A percentile compares a stretch with the other conserved stretches of the same genome.
phyloP scores from a whole-genome alignment of 35 echinoderm and acorn worm species.

The Holothuria glaberrima region DNA sequence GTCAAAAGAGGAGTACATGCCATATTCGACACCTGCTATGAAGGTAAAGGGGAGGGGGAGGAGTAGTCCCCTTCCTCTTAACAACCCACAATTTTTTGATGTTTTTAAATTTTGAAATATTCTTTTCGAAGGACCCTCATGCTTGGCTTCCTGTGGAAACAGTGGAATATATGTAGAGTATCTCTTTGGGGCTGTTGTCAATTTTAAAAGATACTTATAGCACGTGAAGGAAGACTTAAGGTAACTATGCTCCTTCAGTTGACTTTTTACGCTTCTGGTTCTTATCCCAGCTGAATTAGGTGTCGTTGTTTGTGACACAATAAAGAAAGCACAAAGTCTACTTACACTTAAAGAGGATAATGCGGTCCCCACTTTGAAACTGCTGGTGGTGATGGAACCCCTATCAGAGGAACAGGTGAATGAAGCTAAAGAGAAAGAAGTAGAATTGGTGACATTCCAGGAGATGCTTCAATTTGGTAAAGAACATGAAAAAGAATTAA shows the following conservation, averaged over 20 bases:
- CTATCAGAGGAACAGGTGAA: constrained; percentile 58
- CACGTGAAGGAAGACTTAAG: background rate
- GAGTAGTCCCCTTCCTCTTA: too few relatives aligned
- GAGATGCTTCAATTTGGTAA: constrained; percentile 71
- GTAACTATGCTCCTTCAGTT: background rate
- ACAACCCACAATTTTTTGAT: too few relatives aligned
- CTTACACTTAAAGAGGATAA: constrained; percentile 33
- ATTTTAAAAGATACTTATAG: background rate
- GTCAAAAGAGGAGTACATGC: too few relatives aligned
- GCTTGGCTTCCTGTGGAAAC: too few relatives aligned
- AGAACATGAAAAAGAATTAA: constrained; percentile 51
- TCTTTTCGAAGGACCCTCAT: too few relatives aligned
- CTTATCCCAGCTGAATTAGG: constrained; percentile 59
- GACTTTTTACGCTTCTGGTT: background rate
- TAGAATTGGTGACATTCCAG: constrained; percentile 75
- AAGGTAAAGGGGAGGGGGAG: too few relatives aligned
- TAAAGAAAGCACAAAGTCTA: constrained; percentile 57
- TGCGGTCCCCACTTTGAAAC: constrained; percentile 58
- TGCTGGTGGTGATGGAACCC: constrained; percentile 77
- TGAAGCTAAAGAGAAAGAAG: constrained; percentile 33
- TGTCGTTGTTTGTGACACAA: constrained; percentile 70
- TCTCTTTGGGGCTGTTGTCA: background rate
- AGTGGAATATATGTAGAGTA: too few relatives aligned
- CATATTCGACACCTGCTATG: too few relatives aligned
- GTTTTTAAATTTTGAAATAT: too few relatives aligned